phyloP scores from a whole-genome alignment of 2,113 vertebrate species.

The Sapajus apella region DNA sequence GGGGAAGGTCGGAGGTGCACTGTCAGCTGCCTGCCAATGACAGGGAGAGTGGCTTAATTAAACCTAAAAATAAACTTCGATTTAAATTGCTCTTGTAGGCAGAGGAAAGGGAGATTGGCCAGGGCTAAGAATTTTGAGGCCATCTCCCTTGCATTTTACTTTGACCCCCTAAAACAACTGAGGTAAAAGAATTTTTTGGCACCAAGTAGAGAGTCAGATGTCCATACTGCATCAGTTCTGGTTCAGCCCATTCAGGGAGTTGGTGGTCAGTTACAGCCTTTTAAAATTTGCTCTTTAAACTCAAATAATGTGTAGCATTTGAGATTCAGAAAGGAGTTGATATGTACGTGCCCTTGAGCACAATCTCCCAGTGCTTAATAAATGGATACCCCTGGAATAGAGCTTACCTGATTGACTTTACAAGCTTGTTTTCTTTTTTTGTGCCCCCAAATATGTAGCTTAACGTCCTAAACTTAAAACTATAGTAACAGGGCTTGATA shows the following conservation, averaged over 20 bases:
- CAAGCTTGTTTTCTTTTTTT: neutral
- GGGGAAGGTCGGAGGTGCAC: neutral
- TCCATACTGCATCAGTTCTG: neutral
- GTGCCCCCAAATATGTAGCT: neutral
- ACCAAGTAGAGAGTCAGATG: neutral
- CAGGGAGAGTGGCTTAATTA: slow-evolving; percentile 24
- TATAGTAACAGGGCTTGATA: neutral
- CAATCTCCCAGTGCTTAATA: neutral
- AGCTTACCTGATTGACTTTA: neutral
- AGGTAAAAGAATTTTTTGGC: neutral
- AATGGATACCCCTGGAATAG: neutral
- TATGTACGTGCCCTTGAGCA: neutral
- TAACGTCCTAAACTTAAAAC: neutral
- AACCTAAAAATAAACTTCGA: slow-evolving; percentile 30
- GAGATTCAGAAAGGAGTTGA: neutral
- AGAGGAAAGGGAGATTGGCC: neutral
- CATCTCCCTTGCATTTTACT: slow-evolving; percentile 40
- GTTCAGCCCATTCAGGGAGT: neutral
- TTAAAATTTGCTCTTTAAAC: neutral
- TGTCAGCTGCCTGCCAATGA: neutral
- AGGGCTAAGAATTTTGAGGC: slow-evolving; percentile 25
- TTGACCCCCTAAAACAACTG: neutral
- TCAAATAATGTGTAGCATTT: neutral
- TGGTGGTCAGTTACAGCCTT: neutral
- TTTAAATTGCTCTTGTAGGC: neutral